Evolutionary conservation across 2,888 invertebrate species (phyloP).

Genomic region (Stenurella melanura): DNA sequence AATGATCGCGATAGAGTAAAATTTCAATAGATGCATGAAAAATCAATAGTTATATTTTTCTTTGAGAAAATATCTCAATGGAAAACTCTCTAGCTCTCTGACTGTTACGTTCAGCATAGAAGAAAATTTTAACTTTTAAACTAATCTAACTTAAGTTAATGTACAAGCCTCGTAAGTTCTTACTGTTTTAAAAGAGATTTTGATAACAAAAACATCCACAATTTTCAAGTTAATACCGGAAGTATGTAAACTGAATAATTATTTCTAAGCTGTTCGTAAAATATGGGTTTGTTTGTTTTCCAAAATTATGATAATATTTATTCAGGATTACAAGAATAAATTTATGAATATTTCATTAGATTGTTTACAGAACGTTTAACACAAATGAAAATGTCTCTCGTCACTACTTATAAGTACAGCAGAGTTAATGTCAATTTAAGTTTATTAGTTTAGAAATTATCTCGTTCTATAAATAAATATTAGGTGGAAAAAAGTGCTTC

Average conservation of each 20-base stretch:
- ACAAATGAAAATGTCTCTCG: neutral
- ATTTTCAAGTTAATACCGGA: neutral
- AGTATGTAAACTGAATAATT: neutral
- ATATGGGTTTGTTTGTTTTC: neutral
- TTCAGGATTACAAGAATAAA: slow-evolving; percentile 1
- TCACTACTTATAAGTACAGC: neutral
- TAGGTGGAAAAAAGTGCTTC: neutral
- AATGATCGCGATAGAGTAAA: no score
- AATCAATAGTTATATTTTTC: no score
- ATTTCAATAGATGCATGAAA: no score
- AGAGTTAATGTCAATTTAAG: neutral
- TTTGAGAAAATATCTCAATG: no score
- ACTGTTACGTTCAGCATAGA: no score
- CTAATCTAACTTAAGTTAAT: no score
- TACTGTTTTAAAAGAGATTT: neutral
- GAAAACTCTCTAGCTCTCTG: no score
- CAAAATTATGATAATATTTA: neutral
- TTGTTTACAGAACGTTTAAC: neutral
- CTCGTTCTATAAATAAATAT: neutral
- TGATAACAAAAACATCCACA: neutral
- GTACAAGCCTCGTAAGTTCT: no score
- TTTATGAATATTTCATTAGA: neutral
- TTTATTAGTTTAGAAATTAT: neutral
- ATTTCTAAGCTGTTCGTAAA: neutral
- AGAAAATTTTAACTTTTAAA: no score